phyloP scores from a whole-genome alignment of 2,113 vertebrate genomes.

The Rhinoptilus africanus region DNA sequence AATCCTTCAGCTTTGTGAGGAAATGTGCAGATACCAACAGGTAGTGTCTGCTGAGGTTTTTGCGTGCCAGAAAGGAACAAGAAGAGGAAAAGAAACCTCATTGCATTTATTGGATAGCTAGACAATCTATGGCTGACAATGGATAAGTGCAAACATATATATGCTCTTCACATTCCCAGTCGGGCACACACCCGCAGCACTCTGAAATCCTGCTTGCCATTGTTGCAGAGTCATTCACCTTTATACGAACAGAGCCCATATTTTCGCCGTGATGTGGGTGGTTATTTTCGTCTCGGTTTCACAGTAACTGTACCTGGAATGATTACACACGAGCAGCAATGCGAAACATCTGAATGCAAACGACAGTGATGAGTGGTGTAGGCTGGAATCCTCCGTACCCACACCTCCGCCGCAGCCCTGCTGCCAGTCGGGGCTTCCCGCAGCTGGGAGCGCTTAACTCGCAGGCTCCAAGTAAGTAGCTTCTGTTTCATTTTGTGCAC shows the following conservation, averaged over 20 bases:
- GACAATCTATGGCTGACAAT: background rate
- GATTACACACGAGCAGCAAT: background rate
- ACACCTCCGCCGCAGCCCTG: fast-evolving
- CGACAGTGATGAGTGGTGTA: background rate
- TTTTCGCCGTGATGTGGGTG: background rate
- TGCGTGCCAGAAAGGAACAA: background rate
- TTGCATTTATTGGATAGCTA: background rate
- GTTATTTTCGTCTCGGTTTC: slow-evolving; percentile 33
- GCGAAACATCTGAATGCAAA: background rate
- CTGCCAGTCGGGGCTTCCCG: background rate
- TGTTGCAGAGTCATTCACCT: background rate
- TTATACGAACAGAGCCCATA: background rate
- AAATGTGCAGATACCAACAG: background rate
- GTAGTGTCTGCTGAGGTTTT: background rate
- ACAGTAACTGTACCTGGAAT: slow-evolving; percentile 5
- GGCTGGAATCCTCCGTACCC: background rate
- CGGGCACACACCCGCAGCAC: fast-evolving
- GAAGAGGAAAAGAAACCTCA: background rate
- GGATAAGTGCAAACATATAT: background rate
- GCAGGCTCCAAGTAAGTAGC: background rate
- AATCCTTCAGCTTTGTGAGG: background rate
- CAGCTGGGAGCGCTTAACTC: background rate
- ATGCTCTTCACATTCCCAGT: background rate
- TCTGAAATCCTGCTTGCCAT: background rate
- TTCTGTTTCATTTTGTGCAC: background rate